Percentiles rank a stretch among this genome's conserved stretches.
phyloP scores from a whole-genome alignment of 2,888 invertebrate genomes.

The Drosophila paucipuncta region DNA sequence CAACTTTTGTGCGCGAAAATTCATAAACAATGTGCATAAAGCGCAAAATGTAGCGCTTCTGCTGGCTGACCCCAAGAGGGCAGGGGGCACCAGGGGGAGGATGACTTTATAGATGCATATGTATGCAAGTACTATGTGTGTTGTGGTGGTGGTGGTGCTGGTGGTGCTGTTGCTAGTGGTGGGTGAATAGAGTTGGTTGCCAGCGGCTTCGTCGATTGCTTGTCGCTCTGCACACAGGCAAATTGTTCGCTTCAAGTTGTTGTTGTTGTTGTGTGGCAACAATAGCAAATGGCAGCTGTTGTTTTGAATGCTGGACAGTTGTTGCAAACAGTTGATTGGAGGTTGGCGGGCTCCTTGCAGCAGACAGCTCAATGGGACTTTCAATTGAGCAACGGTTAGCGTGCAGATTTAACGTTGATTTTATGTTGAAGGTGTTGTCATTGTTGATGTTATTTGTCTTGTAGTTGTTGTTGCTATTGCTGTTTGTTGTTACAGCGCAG shows the following conservation, averaged over 20 bases:
- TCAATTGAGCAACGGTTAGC: conserved; percentile 40
- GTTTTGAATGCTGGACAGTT: conserved; percentile 39
- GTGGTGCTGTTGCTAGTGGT: background rate
- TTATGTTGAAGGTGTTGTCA: conserved; percentile 48
- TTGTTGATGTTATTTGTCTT: conserved; percentile 43
- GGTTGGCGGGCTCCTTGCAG: background rate
- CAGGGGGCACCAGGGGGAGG: background rate
- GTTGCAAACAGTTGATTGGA: background rate
- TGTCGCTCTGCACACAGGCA: conserved; percentile 65
- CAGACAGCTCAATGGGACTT: conserved; percentile 24
- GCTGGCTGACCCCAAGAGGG: conserved; percentile 51
- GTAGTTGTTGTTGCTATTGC: conserved; percentile 7
- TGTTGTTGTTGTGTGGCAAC: conserved; percentile 44
- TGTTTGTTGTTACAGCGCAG: conserved; percentile 19
- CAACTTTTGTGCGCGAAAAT: conserved; percentile 79
- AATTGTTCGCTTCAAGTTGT: conserved; percentile 55
- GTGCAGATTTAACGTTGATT: conserved; percentile 43
- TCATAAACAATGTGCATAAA: conserved; percentile 79
- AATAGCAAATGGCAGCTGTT: conserved; percentile 49
- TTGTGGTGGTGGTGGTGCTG: background rate
- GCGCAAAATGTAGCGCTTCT: conserved; percentile 79
- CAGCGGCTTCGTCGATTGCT: conserved; percentile 37
- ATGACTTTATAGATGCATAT: conserved; percentile 20
- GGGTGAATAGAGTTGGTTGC: conserved; percentile 11
- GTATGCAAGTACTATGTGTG: conserved; percentile 12